phyloP scores from a whole-genome alignment of 2,888 invertebrate genomes.

The Heteromurus nitidus region DNA sequence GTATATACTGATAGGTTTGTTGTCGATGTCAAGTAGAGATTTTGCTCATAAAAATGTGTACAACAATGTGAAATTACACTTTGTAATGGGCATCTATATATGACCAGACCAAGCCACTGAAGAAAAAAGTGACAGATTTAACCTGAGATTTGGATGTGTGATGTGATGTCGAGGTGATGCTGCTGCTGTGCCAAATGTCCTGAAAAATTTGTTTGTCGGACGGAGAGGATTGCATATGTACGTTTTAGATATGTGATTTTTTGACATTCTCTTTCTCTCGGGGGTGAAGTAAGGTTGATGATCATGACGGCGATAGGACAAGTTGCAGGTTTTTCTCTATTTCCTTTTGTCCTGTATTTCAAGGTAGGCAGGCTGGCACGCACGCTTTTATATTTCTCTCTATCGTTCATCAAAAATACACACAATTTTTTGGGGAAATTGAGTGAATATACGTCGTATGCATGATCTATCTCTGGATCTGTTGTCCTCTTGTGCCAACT shows the following conservation, averaged over 20 bases:
- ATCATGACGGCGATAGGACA: conserved; percentile 60
- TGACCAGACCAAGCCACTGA: no score
- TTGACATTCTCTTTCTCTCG: not conserved
- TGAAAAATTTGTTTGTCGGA: conserved; percentile 18
- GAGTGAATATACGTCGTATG: no score
- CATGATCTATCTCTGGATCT: no score
- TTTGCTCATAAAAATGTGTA: conserved; percentile 46
- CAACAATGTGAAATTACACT: conserved; percentile 34
- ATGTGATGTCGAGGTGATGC: not conserved
- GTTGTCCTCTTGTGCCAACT: not conserved
- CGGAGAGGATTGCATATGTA: not conserved
- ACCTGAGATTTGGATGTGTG: conserved; percentile 42
- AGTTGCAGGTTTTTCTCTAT: conserved; percentile 56
- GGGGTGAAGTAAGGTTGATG: conserved; percentile 50
- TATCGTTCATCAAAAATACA: conserved; percentile 45
- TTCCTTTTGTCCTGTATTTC: conserved; percentile 28
- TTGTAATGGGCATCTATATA: conserved; percentile 27
- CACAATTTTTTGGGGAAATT: no score
- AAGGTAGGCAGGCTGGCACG: conserved; percentile 57
- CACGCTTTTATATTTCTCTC: conserved; percentile 17
- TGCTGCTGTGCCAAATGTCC: conserved; percentile 47
- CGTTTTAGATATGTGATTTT: not conserved
- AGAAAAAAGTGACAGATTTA: conserved; percentile 52
- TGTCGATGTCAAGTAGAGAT: conserved; percentile 57
- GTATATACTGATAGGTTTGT: conserved; percentile 31